Base-by-base conservation (phyloP, 2,888 invertebrate genomes). In the Orthosia cruda region DNA sequence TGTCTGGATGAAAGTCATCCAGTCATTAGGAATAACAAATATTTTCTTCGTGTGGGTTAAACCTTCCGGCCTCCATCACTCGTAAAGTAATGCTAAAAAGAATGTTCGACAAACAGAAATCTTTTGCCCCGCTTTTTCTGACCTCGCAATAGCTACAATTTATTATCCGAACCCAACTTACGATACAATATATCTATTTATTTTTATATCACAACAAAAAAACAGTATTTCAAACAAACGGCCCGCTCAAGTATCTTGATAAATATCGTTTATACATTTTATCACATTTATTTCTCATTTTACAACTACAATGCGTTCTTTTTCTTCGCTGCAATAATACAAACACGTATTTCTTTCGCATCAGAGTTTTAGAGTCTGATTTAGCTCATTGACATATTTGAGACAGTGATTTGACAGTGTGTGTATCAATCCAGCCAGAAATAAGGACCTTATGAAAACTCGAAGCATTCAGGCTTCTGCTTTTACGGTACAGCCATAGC, bases 161-260 rank as follows among this genome's bases (percentile, higher is more conserved):
- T 68, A 80, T 32, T 13, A 12, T 59, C 16, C 11, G 15, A 49
- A 59, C 32, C 63, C 26, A 52, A 23, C 55, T 54, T 49, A 26
- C 23, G 18, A 61, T 78, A 62, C 26, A 65, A 66, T 50, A 52
- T 16, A 77, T 67, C 67, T 77, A 57, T 61, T 77, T 57, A 5
- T 47, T 74, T 74, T 47, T 18, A 75, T 50, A 66, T 50, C 57
- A 54, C 54, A 68, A 78, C 40, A 69, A 69, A 72, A 81, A 63
- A 70, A 65, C 64, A 40, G 64, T 80, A 69, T 74, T 79, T 83
- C 74, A 79, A 64, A 74, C 68, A 79, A 81, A 81, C n/a, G n/a
- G n/a, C 59, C 40, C 18, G 64, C 50, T 66, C 67, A 75, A 75
- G 58, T 80, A 65, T 57, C 64, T 83, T 77, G 78, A 77, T 77